A percentile compares a stretch with the other conserved stretches of the same genome.
These are phyloP conservation scores for Somateria mollissima DNA, from an alignment of 2,797 vertebrate genomes.

Conservation along the genomic window DNA sequence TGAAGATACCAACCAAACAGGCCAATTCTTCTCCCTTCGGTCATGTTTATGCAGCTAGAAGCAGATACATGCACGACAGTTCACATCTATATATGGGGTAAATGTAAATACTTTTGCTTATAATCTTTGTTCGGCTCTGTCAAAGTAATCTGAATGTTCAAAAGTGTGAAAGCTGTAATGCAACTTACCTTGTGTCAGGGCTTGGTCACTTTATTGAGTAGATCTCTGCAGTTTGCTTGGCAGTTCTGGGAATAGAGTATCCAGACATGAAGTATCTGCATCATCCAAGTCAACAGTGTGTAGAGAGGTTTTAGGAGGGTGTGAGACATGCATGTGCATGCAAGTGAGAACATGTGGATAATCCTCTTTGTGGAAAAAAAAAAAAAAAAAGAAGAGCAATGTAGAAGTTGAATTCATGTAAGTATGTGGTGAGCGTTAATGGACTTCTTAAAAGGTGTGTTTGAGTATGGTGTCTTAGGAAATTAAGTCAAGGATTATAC, in stretches of 20 bases:
- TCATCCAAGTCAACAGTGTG: neutral
- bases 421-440: neutral
- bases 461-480: neutral
- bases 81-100: neutral
- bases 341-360: neutral
- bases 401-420: neutral
- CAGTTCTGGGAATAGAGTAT: neutral
- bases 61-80: neutral
- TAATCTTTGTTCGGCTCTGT: neutral
- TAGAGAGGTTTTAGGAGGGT: neutral
- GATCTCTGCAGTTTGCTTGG: neutral
- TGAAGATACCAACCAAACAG: no score
- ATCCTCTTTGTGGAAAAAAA: neutral
- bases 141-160: neutral
- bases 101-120: neutral
- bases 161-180: neutral
- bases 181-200: neutral
- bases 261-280: neutral
- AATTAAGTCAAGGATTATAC: neutral
- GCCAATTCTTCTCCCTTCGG: neutral
- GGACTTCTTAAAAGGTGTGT: neutral
- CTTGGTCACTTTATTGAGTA: neutral
- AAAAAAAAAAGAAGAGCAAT: neutral
- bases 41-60: neutral
- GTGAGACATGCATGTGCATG: neutral